A percentile compares a stretch with the other conserved stretches of the same genome.
Evolutionary conservation across 30 jellyfish, hydroid and myxozoan genomes (phyloP).

Genomic region (Chrysaora quinquecirrha): DNA sequence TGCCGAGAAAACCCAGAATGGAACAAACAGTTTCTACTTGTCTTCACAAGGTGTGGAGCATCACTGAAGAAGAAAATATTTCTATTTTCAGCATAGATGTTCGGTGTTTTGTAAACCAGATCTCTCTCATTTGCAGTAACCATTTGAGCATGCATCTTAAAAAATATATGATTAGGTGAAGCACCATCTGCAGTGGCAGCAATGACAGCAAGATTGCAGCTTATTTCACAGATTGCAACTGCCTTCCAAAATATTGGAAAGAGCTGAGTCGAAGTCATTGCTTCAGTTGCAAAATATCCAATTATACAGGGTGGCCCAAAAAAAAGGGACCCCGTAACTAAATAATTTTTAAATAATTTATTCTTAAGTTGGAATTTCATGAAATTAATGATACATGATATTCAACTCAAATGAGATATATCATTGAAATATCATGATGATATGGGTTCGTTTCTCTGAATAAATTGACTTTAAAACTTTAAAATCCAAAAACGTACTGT

Average conservation of each 20-base stretch:
- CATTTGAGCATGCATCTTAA: constrained; percentile 44
- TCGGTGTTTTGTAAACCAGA: constrained; percentile 46
- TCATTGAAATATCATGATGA: too few species aligned
- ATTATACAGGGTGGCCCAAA: too few species aligned
- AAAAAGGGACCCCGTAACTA: too few species aligned
- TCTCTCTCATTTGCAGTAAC: constrained; percentile 30
- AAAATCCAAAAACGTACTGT: too few species aligned
- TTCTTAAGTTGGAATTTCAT: too few species aligned
- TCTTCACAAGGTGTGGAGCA: constrained; percentile 58
- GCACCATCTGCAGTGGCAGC: constrained; percentile 19
- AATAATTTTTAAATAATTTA: too few species aligned
- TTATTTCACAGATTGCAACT: not conserved
- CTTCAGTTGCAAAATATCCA: constrained; percentile 26
- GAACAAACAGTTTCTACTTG: constrained; percentile 29
- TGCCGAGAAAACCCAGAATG: constrained; percentile 21
- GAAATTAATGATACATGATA: too few species aligned
- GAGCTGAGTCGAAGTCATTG: not conserved
- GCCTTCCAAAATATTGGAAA: constrained; percentile 31
- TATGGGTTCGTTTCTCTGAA: too few species aligned
- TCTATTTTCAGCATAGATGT: constrained; percentile 47
- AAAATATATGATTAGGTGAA: constrained; percentile 5
- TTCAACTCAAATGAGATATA: too few species aligned
- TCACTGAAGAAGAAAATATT: constrained; percentile 46
- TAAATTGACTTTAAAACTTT: too few species aligned
- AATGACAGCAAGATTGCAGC: constrained; percentile 2